Evolutionary conservation across 2,888 invertebrate species (phyloP), one percentile per base, ranked within the genome.

Genomic region (Lasioglossum zephyrum): DNA sequence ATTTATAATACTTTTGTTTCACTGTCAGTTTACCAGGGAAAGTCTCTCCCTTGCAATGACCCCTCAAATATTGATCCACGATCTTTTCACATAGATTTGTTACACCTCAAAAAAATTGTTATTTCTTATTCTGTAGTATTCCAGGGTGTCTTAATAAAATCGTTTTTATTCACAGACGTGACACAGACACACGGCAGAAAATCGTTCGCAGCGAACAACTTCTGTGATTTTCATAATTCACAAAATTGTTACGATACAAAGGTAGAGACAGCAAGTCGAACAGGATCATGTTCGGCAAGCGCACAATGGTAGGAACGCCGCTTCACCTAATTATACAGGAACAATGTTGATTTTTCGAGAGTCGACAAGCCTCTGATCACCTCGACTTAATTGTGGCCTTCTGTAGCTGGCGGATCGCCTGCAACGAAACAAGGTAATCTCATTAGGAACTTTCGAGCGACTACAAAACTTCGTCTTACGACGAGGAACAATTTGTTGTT

Each of bases 331-430:
- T 76, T 83, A 79, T 41, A 63, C 31, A 26, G 60, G 49, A n/a
- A 31, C 75, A 73, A 41, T 77, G 70, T 22, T 47, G 39, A 18
- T 63, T 72, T 78, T 74, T 77, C 31, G 13, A 16, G 22, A 16
- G 26, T 4, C 9, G 69, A 3, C 47, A 66, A 36, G 16, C 18
- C 31, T 47, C n/a, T 47, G 79, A 82, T 89, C 86, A 90, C 66
- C 87, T 87, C 53, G 60, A 76, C 70, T 89, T 82, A 72, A 86
- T 75, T 39, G 84, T 85, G 9, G 81, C 73, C 77, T 73, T 75
- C 49, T 77, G 89, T 31, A 89, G 63, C 75, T 86, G 85, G 22
- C 82, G 88, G 74, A 90, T 89, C 63, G 79, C 81, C 90, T 90
- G 83, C 8, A 85, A 87, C 41, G 31, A 47, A 79, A 85, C 69